Percentiles rank a stretch among this genome's conserved stretches.
These are phyloP conservation scores for Temnothorax unifasciatus DNA, from an alignment of 2,888 invertebrate species.

Conservation along the genomic window DNA sequence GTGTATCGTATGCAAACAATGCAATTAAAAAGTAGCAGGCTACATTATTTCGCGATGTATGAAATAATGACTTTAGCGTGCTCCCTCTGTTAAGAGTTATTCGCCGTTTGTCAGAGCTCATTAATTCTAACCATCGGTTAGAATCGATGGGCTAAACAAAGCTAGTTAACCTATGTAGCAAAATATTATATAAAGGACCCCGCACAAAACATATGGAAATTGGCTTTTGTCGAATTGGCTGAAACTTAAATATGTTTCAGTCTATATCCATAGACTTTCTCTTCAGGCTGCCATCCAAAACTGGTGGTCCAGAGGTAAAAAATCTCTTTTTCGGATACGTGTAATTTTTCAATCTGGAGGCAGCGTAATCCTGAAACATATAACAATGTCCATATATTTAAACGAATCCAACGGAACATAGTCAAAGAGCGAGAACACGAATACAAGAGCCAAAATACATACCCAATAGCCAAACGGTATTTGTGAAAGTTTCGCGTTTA, in stretches of 20 bases:
- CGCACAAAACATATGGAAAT: no score
- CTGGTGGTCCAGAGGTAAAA: conserved; percentile 73
- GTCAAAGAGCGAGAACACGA: neutral
- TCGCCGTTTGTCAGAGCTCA: neutral
- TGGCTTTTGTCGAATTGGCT: no score
- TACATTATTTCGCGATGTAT: conserved; percentile 21
- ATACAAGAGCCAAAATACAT: conserved; percentile 81
- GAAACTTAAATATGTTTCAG: no score
- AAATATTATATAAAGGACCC: conserved; percentile 43
- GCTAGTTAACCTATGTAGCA: conserved; percentile 41
- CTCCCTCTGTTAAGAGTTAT: neutral
- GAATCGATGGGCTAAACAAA: conserved; percentile 25
- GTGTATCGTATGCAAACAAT: conserved; percentile 3
- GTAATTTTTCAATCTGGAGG: conserved; percentile 89
- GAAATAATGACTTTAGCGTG: neutral
- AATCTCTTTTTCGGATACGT: conserved; percentile 88
- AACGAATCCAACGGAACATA: neutral
- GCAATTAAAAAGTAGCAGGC: neutral
- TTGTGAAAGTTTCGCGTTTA: conserved; percentile 94
- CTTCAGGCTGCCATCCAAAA: conserved; percentile 73
- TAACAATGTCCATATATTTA: neutral
- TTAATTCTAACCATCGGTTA: conserved; percentile 11
- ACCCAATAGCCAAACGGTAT: conserved; percentile 99
- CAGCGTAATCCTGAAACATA: conserved; percentile 89
- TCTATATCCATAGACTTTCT: conserved; percentile 75